These are phyloP conservation scores for Choloepus hoffmanni DNA, from an alignment of 2,113 vertebrate species.

Conservation along the genomic window DNA sequence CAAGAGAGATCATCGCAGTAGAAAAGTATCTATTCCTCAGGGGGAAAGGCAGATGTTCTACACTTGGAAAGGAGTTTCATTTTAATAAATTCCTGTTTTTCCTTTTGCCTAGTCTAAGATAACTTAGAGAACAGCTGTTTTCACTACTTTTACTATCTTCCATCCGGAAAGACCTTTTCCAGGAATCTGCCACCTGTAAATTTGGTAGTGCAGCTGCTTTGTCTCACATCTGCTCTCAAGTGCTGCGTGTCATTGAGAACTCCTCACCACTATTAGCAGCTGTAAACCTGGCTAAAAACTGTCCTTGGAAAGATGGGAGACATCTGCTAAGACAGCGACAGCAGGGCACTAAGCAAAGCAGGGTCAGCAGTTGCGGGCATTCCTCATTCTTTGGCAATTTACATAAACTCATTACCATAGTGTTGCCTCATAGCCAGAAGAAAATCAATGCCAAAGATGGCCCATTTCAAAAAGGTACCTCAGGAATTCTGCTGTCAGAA, in stretches of 20 bases:
- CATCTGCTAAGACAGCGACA: not conserved
- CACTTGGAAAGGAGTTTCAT: not conserved
- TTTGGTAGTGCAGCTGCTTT: fast-evolving
- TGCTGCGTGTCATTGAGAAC: not conserved
- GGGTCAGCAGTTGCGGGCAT: not conserved
- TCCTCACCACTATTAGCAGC: not conserved
- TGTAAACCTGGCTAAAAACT: not conserved
- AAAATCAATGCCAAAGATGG: not conserved
- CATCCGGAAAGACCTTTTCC: not conserved
- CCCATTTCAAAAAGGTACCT: not conserved
- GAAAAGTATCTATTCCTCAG: not conserved
- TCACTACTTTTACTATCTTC: not conserved
- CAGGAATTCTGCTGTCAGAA: not conserved
- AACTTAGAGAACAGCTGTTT: not conserved
- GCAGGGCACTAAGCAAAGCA: not conserved
- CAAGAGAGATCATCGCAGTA: not conserved
- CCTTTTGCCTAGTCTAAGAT: not conserved
- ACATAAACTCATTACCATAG: not conserved
- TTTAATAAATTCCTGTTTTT: not conserved
- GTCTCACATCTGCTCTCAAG: not conserved
- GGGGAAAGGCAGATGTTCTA: not conserved
- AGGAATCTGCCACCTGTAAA: not conserved
- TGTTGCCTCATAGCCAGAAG: not conserved
- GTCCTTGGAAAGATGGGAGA: not conserved
- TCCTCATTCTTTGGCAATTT: not conserved